A percentile compares a stretch with the other conserved stretches of the same genome.
Conservation (phyloP, 2,888 invertebrate genomes). For the Callimorpha dominula region DNA sequence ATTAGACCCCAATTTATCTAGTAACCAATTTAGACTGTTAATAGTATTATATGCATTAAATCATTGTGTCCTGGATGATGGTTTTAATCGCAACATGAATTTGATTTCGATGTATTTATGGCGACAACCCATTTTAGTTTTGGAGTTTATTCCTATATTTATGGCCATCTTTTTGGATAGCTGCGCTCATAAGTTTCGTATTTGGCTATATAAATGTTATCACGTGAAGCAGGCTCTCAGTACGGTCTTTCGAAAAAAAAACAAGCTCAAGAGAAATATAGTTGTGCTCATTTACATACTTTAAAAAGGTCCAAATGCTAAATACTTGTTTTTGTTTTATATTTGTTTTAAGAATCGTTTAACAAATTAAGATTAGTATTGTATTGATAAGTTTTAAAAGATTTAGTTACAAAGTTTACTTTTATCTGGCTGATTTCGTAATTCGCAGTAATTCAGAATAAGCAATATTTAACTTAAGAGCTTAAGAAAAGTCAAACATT, state of each 20-base stretch:
- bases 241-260: not conserved
- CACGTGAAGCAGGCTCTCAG: not conserved
- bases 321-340: not conserved
- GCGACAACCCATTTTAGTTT: no score
- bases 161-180: no score
- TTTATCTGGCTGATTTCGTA: not conserved
- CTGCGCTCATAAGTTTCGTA: not conserved
- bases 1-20: not conserved
- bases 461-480: constrained; percentile 29
- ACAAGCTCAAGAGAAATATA: not conserved
- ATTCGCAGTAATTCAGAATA: constrained; percentile 12
- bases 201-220: not conserved
- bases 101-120: not conserved
- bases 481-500: constrained; percentile 52
- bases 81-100: not conserved
- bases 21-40: not conserved
- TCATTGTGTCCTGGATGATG: no score
- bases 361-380: not conserved
- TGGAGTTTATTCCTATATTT: no score
- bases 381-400: not conserved
- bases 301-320: not conserved
- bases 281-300: not conserved
- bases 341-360: not conserved
- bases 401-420: not conserved
- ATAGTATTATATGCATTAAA: no score